phyloP scores from a whole-genome alignment of 2,797 vertebrate genomes.

The Acipenser ruthenus region DNA sequence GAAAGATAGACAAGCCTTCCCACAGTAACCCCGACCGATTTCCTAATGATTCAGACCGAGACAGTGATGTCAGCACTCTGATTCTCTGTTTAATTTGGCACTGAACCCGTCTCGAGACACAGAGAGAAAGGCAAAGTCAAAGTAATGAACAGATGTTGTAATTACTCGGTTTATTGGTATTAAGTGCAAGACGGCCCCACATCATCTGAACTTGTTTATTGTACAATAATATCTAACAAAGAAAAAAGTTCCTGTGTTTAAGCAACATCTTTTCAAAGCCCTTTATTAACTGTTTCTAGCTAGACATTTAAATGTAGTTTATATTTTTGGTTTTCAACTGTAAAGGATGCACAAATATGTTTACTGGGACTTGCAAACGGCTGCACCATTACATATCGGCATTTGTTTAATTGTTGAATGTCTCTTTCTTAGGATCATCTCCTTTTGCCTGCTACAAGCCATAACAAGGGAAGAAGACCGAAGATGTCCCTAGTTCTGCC shows the following conservation, averaged over 20 bases:
- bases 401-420: background rate
- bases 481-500: constrained; percentile 94
- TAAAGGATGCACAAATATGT: too few species aligned
- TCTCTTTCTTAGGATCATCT: constrained; percentile 82
- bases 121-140: background rate
- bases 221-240: too few species aligned
- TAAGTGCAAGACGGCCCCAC: too few species aligned
- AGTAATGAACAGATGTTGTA: background rate
- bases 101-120: background rate
- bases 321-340: too few species aligned
- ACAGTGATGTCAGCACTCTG: constrained; percentile 4
- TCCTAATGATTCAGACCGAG: background rate
- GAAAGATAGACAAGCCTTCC: background rate
- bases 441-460: constrained; percentile 84
- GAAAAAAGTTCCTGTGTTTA: too few species aligned
- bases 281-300: too few species aligned
- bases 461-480: constrained; percentile 90
- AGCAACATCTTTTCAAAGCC: too few species aligned
- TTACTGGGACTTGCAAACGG: too few species aligned
- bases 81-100: constrained; percentile 3
- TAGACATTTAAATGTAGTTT: too few species aligned
- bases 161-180: background rate
- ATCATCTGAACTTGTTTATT: too few species aligned
- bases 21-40: background rate
- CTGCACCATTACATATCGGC: too few species aligned